Base-by-base conservation (phyloP, 2,888 invertebrate genomes). In the Archips crataeganus region DNA sequence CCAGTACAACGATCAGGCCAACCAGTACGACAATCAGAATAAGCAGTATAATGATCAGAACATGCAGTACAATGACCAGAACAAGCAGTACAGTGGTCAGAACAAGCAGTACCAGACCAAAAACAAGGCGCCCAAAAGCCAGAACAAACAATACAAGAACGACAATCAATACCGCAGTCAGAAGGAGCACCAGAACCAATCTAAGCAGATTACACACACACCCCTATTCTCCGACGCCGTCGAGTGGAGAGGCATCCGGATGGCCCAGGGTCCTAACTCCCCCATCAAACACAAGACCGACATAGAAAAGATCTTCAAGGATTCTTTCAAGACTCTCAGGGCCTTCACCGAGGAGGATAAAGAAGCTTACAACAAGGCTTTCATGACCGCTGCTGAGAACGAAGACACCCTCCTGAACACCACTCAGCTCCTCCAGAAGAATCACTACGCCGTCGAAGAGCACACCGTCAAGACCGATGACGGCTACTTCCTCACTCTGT, bases 401-500 rank as follows among this genome's bases (percentile, higher is more conserved):
- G 77, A 81, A 67, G 79, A 89, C 66, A 77, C 77, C 4, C 78
- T 79, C 51, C 79, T 88, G 32, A 90, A 89, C 77, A 88, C 90
- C 49, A 87, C 89, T 13, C 81, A 93, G 70, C 81, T 94, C 36
- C 84, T 92, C 63, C 85, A 85, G 80, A 90, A 90, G 76, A 76
- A 92, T 79, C 77, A 88, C 6, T 93, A 92, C 80, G 78, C 82
- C 4, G 87, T 89, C 0, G 93, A 94, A 74, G 88, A 91, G 76
- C 88, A 93, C 84, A 85, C 79, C 9, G 82, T 93, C 66, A 86
- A 83, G 74, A 94, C 94, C 23, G 90, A 91, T 65, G 94, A 94
- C 66, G 94, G 94, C 63, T 94, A 94, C 84, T 76, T 81, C 59
- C 87, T 94, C n/a, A 92, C 90, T 6, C 72, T 94, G 75, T 88